Percentiles rank a stretch among this genome's conserved stretches.
Conservation (phyloP, 37 sponge, comb jelly and placozoan species). For the Halichondria panicea region DNA sequence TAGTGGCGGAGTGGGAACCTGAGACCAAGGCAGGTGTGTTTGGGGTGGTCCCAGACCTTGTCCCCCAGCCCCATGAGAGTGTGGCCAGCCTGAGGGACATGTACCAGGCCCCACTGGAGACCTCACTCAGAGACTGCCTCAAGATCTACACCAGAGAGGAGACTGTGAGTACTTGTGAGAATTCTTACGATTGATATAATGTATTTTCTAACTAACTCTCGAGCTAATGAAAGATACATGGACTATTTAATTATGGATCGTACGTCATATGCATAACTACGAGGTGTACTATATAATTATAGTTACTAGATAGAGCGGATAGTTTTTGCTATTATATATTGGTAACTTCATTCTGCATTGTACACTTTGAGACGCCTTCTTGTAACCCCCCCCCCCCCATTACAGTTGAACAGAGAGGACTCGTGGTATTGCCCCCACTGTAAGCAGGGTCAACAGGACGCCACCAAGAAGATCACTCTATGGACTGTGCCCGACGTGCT, state of each 20-base stretch:
- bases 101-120: conserved; percentile 40
- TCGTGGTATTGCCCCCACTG: conserved; percentile 89
- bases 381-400: background rate
- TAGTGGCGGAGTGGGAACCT: conserved; percentile 86
- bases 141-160: conserved; percentile 78
- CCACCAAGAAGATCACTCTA: conserved; percentile 83
- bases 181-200: background rate
- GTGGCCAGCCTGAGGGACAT: conserved; percentile 39
- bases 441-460: conserved; percentile 58
- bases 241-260: no score
- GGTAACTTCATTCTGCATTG: background rate
- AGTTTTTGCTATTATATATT: background rate
- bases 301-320: no score
- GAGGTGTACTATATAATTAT: no score
- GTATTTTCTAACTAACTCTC: background rate
- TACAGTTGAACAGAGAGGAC: conserved; percentile 72
- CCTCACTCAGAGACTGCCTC: conserved; percentile 76
- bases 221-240: background rate
- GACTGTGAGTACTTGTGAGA: conserved; percentile 66
- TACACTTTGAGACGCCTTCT: background rate
- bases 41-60: conserved; percentile 43
- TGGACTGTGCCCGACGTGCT: conserved; percentile 86
- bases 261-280: background rate
- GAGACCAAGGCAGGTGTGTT: conserved; percentile 58
- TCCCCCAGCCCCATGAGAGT: conserved; percentile 52